A percentile compares a stretch with the other conserved stretches of the same genome.
Conservation (phyloP, 2,888 invertebrate species). For the Oligia strigilis region DNA sequence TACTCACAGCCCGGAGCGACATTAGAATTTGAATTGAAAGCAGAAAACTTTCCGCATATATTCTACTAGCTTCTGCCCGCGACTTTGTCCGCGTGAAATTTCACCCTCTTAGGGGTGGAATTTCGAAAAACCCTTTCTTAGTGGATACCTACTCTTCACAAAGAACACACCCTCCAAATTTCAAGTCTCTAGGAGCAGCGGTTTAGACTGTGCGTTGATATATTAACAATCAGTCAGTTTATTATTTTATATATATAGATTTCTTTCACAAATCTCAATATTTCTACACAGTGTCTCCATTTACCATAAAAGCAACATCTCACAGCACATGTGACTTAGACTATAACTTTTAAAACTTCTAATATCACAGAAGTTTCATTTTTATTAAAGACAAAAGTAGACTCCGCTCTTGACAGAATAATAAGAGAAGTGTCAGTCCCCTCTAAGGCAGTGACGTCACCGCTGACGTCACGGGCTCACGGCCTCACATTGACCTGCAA, state of each 20-base stretch:
- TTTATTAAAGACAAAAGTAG: constrained; percentile 28
- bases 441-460: constrained; percentile 55
- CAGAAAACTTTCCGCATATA: constrained; percentile 17
- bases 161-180: too few relatives aligned
- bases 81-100: too few relatives aligned
- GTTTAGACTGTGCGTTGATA: too few relatives aligned
- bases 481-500: constrained; percentile 62
- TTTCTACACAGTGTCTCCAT: background rate
- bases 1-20: background rate
- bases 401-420: constrained; percentile 30
- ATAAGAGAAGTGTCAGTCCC: constrained; percentile 45
- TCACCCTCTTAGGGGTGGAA: too few relatives aligned
- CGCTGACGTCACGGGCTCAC: constrained; percentile 62
- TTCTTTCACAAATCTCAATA: constrained; percentile 7
- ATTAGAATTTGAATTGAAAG: constrained; percentile 23
- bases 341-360: background rate
- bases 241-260: background rate
- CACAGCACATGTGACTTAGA: background rate
- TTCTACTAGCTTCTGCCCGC: too few relatives aligned
- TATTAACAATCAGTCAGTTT: too few relatives aligned
- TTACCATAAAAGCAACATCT: background rate
- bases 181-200: too few relatives aligned
- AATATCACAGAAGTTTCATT: constrained; percentile 9
- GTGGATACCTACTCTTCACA: too few relatives aligned
- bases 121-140: too few relatives aligned